These are phyloP conservation scores for Micropoecilia bifurca DNA, from an alignment of 2,797 vertebrate genomes.

Conservation along the genomic window DNA sequence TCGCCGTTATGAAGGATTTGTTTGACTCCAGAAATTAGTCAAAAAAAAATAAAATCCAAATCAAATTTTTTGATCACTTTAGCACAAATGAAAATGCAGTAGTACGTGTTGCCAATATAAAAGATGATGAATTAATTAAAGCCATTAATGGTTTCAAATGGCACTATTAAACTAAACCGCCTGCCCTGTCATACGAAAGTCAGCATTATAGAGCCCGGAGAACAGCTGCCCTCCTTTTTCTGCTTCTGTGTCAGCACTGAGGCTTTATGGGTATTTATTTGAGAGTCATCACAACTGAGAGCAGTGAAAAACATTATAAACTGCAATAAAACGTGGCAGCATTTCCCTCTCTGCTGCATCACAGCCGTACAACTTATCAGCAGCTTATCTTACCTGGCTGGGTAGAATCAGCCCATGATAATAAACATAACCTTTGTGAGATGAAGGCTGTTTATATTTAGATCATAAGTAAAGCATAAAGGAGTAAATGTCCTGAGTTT, in stretches of 20 bases:
- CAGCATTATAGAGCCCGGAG: constrained; percentile 30
- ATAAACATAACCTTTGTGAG: constrained; percentile 22
- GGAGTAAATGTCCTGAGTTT: neutral
- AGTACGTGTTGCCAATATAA: neutral
- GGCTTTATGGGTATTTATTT: constrained; percentile 41
- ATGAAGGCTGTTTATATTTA: neutral
- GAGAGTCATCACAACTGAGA: constrained; percentile 7
- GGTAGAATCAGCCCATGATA: neutral
- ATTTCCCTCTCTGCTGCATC: constrained; percentile 19
- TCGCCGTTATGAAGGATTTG: neutral
- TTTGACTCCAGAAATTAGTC: neutral
- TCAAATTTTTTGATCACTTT: no score
- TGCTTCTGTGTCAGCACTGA: constrained; percentile 30
- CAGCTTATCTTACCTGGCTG: constrained; percentile 34
- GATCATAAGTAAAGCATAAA: neutral
- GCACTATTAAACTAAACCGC: constrained; percentile 2
- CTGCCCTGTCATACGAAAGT: constrained; percentile 16
- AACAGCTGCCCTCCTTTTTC: constrained; percentile 43
- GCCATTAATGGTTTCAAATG: constrained; percentile 10
- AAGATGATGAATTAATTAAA: neutral
- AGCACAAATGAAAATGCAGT: neutral
- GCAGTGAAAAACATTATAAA: constrained; percentile 42
- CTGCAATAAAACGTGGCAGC: constrained; percentile 6
- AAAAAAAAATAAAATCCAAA: no score
- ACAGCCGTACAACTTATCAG: constrained; percentile 14